These are phyloP conservation scores for Paedocypris sp. DNA, from an alignment of 2,113 vertebrate species.

Conservation along the genomic window DNA sequence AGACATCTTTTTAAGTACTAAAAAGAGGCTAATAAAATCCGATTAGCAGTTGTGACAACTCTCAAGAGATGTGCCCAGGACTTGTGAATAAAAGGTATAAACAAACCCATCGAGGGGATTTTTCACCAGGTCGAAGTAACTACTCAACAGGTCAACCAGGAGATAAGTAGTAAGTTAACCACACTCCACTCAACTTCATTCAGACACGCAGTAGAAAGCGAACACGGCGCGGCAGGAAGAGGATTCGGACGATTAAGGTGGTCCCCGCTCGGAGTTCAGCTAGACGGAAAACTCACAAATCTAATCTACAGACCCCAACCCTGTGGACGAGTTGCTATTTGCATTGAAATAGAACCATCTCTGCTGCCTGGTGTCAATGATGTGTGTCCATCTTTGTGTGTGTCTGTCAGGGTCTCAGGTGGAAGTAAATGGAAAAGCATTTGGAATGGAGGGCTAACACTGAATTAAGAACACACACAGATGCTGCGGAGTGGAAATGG, in stretches of 20 bases:
- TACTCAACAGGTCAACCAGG: not conserved
- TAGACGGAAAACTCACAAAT: slow-evolving; percentile 17
- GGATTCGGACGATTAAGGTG: slow-evolving; percentile 4
- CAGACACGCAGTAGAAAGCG: not conserved
- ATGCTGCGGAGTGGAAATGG: slow-evolving; percentile 12
- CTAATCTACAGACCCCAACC: slow-evolving; percentile 4
- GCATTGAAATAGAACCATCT: slow-evolving; percentile 17
- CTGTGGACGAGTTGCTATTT: slow-evolving; percentile 16
- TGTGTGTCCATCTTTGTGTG: slow-evolving; percentile 10
- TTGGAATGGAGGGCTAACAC: not conserved
- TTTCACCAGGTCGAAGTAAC: too few relatives aligned
- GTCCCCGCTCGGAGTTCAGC: not conserved
- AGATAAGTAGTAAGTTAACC: slow-evolving; percentile 1
- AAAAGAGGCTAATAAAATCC: too few relatives aligned
- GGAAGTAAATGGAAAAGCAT: not conserved
- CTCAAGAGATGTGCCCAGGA: too few relatives aligned
- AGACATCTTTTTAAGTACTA: too few relatives aligned
- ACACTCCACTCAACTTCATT: not conserved
- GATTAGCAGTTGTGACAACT: too few relatives aligned
- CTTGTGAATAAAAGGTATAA: too few relatives aligned
- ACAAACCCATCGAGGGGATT: too few relatives aligned
- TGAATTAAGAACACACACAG: slow-evolving; percentile 12
- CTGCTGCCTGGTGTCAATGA: slow-evolving; percentile 7
- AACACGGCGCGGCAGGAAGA: not conserved
- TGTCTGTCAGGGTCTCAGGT: slow-evolving; percentile 3